phyloP scores from a whole-genome alignment of 1,140 invertebrate species.

The Brachionus rotundiformis region DNA sequence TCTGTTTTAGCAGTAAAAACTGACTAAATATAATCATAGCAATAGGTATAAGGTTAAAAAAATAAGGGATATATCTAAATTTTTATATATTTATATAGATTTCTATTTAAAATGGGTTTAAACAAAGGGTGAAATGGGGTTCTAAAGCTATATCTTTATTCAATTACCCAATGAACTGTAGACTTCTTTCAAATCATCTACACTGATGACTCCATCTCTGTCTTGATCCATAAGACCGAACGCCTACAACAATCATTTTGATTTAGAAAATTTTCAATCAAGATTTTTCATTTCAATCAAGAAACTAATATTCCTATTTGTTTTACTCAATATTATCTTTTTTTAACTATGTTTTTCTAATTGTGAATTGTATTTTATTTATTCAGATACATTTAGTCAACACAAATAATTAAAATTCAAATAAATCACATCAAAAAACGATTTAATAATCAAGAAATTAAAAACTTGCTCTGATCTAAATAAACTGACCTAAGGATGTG shows the following conservation, averaged over 20 bases:
- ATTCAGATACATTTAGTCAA: background rate
- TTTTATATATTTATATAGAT: no score
- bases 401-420: conserved; percentile 24
- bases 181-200: conserved; percentile 89
- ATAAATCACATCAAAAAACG: background rate
- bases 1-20: no score
- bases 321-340: no score
- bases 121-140: background rate
- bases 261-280: background rate
- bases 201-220: conserved; percentile 94
- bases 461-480: background rate
- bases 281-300: background rate
- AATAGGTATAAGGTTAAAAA: no score
- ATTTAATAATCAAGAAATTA: no score
- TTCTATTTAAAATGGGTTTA: no score
- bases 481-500: conserved; percentile 44
- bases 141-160: background rate
- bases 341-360: background rate
- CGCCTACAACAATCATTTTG: conserved; percentile 86
- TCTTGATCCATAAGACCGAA: conserved; percentile 98
- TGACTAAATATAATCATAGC: no score
- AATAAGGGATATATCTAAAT: no score
- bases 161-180: conserved; percentile 83
- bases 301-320: background rate
- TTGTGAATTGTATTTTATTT: background rate